Conservation (phyloP, 2,888 invertebrate genomes). For the Oxytorus armatus region DNA sequence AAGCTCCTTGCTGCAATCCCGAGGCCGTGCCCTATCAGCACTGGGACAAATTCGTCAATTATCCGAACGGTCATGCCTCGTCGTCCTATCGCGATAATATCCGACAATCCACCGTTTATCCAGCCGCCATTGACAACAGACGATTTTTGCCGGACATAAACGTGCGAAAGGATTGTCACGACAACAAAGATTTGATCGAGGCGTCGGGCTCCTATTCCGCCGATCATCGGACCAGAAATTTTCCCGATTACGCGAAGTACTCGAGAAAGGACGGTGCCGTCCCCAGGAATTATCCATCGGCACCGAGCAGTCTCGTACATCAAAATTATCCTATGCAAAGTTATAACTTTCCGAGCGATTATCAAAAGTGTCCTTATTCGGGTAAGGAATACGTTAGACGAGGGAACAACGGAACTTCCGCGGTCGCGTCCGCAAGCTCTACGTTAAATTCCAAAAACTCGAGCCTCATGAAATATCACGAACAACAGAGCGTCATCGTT, state of each 20-base stretch:
- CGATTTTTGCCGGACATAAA: slow-evolving; percentile 75
- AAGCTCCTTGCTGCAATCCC: slow-evolving; percentile 80
- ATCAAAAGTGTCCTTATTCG: slow-evolving; percentile 79
- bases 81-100: slow-evolving; percentile 79
- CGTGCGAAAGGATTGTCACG: slow-evolving; percentile 76
- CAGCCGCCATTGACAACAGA: slow-evolving; percentile 72
- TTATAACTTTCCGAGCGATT: slow-evolving; percentile 78
- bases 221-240: slow-evolving; percentile 50
- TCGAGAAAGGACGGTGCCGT: slow-evolving; percentile 74
- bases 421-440: not conserved
- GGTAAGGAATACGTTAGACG: slow-evolving; percentile 76
- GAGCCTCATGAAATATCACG: slow-evolving; percentile 64
- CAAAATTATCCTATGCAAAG: slow-evolving; percentile 79
- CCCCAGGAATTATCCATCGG: slow-evolving; percentile 73
- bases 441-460: slow-evolving; percentile 52
- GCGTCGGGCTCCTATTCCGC: slow-evolving; percentile 27
- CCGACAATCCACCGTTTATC: slow-evolving; percentile 64
- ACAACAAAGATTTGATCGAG: slow-evolving; percentile 71
- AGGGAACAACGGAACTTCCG: slow-evolving; percentile 13
- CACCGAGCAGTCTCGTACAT: slow-evolving; percentile 67
- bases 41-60: slow-evolving; percentile 79
- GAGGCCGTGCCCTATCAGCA: slow-evolving; percentile 77
- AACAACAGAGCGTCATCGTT: slow-evolving; percentile 63
- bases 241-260: slow-evolving; percentile 75
- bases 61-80: slow-evolving; percentile 64